Conservation (phyloP, 2,113 vertebrate genomes). For the Hystrix brachyura region DNA sequence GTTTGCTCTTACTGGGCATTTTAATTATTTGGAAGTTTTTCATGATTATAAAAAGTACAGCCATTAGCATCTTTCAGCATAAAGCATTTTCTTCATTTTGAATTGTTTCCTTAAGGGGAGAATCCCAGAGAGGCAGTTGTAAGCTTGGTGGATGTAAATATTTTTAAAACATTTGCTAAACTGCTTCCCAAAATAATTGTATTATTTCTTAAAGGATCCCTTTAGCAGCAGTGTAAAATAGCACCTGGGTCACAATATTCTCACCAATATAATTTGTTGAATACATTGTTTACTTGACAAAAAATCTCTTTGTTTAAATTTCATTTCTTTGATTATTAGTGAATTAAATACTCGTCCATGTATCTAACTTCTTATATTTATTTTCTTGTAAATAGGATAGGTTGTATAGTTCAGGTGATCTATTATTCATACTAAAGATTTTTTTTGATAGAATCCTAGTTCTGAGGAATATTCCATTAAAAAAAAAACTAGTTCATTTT, state of each 20-base stretch:
- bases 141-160: background rate
- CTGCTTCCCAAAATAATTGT: constrained; percentile 56
- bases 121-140: background rate
- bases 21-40: constrained; percentile 45
- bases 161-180: background rate
- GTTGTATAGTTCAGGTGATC: constrained; percentile 47
- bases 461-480: constrained; percentile 37
- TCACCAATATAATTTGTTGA: background rate
- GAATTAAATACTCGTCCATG: constrained; percentile 39
- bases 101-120: constrained; percentile 34
- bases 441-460: background rate
- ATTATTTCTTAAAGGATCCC: background rate
- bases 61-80: constrained; percentile 27
- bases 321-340: constrained; percentile 50
- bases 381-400: background rate
- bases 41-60: background rate
- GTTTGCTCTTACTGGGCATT: constrained; percentile 18
- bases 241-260: background rate
- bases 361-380: background rate
- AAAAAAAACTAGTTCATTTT: background rate
- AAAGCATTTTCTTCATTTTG: constrained; percentile 61
- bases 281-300: constrained; percentile 38
- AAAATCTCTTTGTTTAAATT: constrained; percentile 15
- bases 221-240: background rate
- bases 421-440: constrained; percentile 22